Conservation (phyloP, 1,140 invertebrate genomes). For the Heliconius melpomene region DNA sequence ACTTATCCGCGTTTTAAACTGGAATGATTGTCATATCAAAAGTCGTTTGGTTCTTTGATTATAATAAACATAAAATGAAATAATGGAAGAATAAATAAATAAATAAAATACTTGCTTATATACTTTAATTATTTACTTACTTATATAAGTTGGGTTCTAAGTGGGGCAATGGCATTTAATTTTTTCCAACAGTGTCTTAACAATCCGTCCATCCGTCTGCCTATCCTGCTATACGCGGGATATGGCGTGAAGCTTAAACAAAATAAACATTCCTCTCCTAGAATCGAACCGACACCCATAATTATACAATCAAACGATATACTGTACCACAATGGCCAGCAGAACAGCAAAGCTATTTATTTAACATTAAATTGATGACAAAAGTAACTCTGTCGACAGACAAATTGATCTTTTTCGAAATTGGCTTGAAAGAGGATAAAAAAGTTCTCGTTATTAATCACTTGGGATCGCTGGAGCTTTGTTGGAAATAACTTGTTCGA, state of each 20-base stretch:
- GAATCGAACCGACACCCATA: background rate
- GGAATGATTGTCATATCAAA: background rate
- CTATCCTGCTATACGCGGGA: too few species aligned
- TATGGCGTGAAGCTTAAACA: too few species aligned
- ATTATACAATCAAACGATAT: background rate
- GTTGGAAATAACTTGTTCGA: background rate
- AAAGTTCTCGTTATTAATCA: conserved; percentile 8
- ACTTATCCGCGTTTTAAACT: background rate
- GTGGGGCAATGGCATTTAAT: too few species aligned
- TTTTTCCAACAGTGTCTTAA: too few species aligned
- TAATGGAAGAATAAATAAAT: too few species aligned
- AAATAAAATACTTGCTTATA: too few species aligned
- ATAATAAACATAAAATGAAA: too few species aligned
- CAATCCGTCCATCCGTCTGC: too few species aligned
- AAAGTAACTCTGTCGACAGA: conserved; percentile 1
- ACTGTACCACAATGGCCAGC: background rate
- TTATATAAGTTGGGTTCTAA: too few species aligned
- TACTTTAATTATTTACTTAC: too few species aligned
- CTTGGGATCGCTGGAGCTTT: background rate
- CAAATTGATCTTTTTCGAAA: conserved; percentile 7
- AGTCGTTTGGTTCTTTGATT: too few species aligned
- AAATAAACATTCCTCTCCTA: background rate
- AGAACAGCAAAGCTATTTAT: background rate
- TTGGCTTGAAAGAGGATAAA: conserved; percentile 5
- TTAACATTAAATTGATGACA: conserved; percentile 11